Evolutionary conservation across 2,888 invertebrate species (phyloP), one percentile per base, ranked within the genome.

Genomic region (Ypsolopha scabrella): DNA sequence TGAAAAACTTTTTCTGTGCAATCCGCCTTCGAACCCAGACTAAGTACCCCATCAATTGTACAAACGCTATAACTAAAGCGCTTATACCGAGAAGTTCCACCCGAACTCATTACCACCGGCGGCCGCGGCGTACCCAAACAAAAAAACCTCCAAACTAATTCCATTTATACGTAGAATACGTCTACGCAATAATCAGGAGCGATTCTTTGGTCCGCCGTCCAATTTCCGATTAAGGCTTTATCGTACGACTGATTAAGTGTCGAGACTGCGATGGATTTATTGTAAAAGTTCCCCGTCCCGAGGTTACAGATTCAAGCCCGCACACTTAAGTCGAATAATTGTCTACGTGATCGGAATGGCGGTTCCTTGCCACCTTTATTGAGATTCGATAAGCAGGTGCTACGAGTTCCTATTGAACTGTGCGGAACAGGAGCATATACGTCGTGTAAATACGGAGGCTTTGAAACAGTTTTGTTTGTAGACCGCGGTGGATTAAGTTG

Each of bases 291-390:
- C 72, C 78, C 71, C 80, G 79, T 82, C 80, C 81, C 73, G 79
- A 80, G 81, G 80, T 80, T 81, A 83, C 83, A 82, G 82, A 83
- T 83, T 83, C 81, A 79, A 80, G 79, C 76, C 79, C 75, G 80
- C 82, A 77, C 83, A 80, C 85, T 83, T 80, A 77, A 80, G 76
- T 77, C 79, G 82, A 80, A 86, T 85, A 85, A 86, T 86, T 86
- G 85, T 83, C 81, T 83, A 86, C 85, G 85, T 86, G 85, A 78
- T 80, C 75, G 75, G 83, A 85, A 85, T 85, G 53, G 68, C 67
- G 65, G 72, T 71, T 72, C 75, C 51, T 68, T 65, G 65, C 66
- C 69, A 70, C 67, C 67, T 79, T 81, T 81, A 83, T 81, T 85
- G 82, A 81, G 75, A 79, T 79, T 75, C 72, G 80, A 83, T 82